Conservation (phyloP, 2,888 invertebrate species). For the Perizoma flavofasciatum region DNA sequence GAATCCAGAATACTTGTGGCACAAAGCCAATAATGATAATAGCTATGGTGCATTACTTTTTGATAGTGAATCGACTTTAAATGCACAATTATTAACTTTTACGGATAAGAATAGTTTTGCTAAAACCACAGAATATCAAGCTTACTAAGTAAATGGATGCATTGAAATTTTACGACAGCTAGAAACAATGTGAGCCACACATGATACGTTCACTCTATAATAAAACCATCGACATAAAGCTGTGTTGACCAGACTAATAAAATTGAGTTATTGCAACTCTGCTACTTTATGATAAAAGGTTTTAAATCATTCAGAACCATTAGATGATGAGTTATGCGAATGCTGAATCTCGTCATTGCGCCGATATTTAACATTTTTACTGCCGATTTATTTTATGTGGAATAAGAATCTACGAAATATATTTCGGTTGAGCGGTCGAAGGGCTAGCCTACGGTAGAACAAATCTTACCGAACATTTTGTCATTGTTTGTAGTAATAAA, state of each 20-base stretch:
- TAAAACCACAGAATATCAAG: constrained; percentile 59
- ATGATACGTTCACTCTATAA: constrained; percentile 64
- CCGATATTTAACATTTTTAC: constrained; percentile 81
- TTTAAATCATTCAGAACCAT: constrained; percentile 82
- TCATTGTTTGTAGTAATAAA: constrained; percentile 73
- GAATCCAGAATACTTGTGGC: constrained; percentile 64
- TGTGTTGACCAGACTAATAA: constrained; percentile 79
- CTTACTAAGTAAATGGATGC: constrained; percentile 53
- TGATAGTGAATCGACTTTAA: constrained; percentile 75
- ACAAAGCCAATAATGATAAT: constrained; percentile 68
- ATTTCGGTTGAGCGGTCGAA: constrained; percentile 59
- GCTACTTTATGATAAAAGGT: constrained; percentile 82
- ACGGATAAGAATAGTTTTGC: constrained; percentile 61
- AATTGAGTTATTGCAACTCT: constrained; percentile 80
- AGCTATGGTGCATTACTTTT: constrained; percentile 58
- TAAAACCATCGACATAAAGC: constrained; percentile 74
- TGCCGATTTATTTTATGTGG: constrained; percentile 74
- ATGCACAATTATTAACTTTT: constrained; percentile 67
- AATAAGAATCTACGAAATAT: constrained; percentile 73
- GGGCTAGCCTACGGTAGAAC: constrained; percentile 53
- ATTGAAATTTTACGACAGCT: constrained; percentile 64
- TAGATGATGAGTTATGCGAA: constrained; percentile 81
- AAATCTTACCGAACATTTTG: constrained; percentile 68
- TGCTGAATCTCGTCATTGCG: constrained; percentile 77
- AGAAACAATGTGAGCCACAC: constrained; percentile 61